Evolutionary conservation across 2,888 invertebrate genomes (phyloP).

Genomic region (Nemotelus pantherinus): DNA sequence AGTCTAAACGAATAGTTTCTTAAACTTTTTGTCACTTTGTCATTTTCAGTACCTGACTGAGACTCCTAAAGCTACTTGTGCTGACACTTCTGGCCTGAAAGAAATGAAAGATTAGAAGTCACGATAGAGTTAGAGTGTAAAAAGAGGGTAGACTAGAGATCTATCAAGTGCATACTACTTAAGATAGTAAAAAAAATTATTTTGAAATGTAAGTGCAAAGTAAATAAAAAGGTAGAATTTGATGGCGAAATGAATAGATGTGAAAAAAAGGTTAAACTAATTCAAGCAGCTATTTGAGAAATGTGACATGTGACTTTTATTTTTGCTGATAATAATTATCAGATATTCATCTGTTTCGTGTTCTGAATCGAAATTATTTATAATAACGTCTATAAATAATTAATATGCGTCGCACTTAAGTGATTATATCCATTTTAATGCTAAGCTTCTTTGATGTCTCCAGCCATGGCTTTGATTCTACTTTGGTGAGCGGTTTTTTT

Average conservation of each 20-base stretch:
- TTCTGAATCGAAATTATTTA: background rate
- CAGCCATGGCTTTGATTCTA: too few species aligned
- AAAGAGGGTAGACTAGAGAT: conserved; percentile 27
- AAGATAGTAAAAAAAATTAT: background rate
- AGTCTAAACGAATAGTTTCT: conserved; percentile 53
- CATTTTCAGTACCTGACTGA: conserved; percentile 76
- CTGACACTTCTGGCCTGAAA: conserved; percentile 89
- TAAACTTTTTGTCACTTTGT: conserved; percentile 42
- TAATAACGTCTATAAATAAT: background rate
- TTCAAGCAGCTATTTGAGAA: conserved; percentile 16
- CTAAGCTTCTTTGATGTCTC: too few species aligned
- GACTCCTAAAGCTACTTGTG: conserved; percentile 90
- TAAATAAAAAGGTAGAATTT: background rate
- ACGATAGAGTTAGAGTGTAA: conserved; percentile 51
- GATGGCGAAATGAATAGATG: background rate
- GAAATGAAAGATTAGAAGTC: conserved; percentile 59
- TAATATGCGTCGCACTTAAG: background rate
- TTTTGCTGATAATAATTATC: too few species aligned
- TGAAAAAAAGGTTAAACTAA: background rate
- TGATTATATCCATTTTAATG: too few species aligned
- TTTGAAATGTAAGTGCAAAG: conserved; percentile 3
- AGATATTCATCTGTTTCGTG: too few species aligned
- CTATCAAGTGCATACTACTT: conserved; percentile 12
- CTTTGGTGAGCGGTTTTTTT: too few species aligned
- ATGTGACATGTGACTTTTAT: conserved; percentile 19